Evolutionary conservation across 2,797 vertebrate genomes (phyloP).

Genomic region (Phaenicophaeus curvirostris): DNA sequence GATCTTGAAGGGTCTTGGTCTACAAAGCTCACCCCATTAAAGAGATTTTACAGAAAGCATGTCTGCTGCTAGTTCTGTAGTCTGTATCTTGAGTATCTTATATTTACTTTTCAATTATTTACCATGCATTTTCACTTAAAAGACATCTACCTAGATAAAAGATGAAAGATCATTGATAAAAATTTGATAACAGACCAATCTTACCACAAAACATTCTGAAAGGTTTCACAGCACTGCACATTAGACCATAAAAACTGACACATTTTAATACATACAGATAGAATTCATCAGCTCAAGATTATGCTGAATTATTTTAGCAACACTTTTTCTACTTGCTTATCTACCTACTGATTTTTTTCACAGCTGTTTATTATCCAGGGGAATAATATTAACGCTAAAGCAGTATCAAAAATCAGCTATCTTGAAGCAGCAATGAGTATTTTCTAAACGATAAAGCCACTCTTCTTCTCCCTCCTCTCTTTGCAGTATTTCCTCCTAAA

Average conservation of each 20-base stretch:
- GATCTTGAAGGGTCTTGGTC: neutral
- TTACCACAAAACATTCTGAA: neutral
- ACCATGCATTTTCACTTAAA: neutral
- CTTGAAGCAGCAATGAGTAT: neutral
- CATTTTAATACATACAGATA: neutral
- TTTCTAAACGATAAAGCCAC: slow-evolving; percentile 15
- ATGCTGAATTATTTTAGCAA: neutral
- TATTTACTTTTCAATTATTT: neutral
- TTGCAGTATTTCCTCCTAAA: slow-evolving; percentile 31
- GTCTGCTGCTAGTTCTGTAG: neutral
- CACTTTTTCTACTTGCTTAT: slow-evolving; percentile 4
- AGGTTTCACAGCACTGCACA: neutral
- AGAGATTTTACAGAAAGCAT: neutral
- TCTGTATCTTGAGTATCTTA: neutral
- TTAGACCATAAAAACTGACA: neutral
- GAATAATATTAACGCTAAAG: neutral
- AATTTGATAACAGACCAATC: neutral
- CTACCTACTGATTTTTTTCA: neutral
- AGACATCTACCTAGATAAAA: neutral
- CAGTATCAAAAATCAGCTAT: slow-evolving; percentile 17
- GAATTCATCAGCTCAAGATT: neutral
- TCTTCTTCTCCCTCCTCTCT: slow-evolving; percentile 12
- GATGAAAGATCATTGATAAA: neutral
- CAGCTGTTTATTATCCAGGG: neutral
- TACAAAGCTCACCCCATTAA: neutral